Evolutionary conservation across 2,888 invertebrate genomes (phyloP).

Genomic region (Exocentrus adspersus): DNA sequence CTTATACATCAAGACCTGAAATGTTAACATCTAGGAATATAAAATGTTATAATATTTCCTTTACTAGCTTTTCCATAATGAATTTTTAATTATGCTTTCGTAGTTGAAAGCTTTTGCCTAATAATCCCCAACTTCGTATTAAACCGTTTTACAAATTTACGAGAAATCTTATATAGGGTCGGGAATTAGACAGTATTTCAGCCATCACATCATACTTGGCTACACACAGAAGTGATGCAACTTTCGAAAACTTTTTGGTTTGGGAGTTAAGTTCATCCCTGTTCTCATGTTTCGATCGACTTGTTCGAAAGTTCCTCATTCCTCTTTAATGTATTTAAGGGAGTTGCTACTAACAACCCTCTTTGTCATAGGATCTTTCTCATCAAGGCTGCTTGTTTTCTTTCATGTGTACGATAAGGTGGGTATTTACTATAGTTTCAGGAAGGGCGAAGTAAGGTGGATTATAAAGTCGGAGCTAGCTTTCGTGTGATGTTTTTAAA

Average conservation of each 20-base stretch:
- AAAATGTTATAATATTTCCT: too few relatives aligned
- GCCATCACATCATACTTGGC: conserved; percentile 52
- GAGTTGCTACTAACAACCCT: conserved; percentile 50
- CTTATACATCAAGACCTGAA: too few relatives aligned
- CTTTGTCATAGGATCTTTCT: conserved; percentile 49
- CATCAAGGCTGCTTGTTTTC: conserved; percentile 46
- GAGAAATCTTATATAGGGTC: conserved; percentile 28
- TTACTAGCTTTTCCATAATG: too few relatives aligned
- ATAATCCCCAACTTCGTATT: too few relatives aligned
- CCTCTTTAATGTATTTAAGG: conserved; percentile 47
- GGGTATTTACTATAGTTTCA: conserved; percentile 24
- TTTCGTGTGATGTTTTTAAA: conserved; percentile 20
- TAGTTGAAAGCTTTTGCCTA: too few relatives aligned
- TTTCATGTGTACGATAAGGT: conserved; percentile 21
- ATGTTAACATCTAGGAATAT: too few relatives aligned
- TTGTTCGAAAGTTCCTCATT: conserved; percentile 35
- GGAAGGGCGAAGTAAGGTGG: conserved; percentile 12
- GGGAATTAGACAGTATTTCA: conserved; percentile 34
- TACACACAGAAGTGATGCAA: conserved; percentile 52
- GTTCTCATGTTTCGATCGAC: conserved; percentile 30
- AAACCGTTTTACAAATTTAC: too few relatives aligned
- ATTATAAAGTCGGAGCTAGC: background rate
- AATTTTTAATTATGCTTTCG: too few relatives aligned
- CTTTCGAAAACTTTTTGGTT: conserved; percentile 28
- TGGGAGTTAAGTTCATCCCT: conserved; percentile 27